Evolutionary conservation across 1,140 invertebrate species (phyloP).

Genomic region (Meloidogyne floridensis): DNA sequence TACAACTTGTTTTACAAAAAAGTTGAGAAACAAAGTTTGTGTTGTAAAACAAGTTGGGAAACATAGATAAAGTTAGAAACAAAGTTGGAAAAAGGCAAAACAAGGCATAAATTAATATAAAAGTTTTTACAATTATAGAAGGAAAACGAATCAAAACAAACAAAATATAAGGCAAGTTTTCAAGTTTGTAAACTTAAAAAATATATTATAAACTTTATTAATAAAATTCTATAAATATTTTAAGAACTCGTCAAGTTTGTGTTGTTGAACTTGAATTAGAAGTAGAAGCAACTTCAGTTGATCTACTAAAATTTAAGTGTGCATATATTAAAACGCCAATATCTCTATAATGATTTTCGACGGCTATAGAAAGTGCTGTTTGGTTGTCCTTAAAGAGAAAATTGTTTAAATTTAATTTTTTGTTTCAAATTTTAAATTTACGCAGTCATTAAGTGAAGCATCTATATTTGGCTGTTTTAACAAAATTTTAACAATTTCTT

Average conservation of each 20-base stretch:
- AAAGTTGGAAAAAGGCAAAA: background rate
- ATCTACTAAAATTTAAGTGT: constrained; percentile 55
- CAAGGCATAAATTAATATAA: background rate
- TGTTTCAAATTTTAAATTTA: constrained; percentile 59
- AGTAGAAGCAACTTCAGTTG: constrained; percentile 5
- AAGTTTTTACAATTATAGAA: background rate
- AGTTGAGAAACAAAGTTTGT: background rate
- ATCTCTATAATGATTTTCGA: constrained; percentile 85
- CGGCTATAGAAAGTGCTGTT: constrained; percentile 86
- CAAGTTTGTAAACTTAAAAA: too few species aligned
- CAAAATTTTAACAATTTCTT: constrained; percentile 81
- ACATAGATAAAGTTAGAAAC: too few species aligned
- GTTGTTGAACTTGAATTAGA: background rate
- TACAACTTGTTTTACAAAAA: too few species aligned
- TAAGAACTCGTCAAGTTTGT: background rate
- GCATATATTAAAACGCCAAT: constrained; percentile 87
- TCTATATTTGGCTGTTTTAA: constrained; percentile 81
- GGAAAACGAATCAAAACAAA: too few species aligned
- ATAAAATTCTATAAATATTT: background rate
- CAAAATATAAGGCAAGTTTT: too few species aligned
- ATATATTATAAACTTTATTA: background rate
- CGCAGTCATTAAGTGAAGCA: constrained; percentile 80
- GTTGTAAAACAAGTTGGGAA: too few species aligned
- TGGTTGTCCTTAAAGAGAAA: constrained; percentile 77
- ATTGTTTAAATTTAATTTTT: too few species aligned